Conservation (phyloP, 2,888 invertebrate species). For the Magallana nippona region DNA sequence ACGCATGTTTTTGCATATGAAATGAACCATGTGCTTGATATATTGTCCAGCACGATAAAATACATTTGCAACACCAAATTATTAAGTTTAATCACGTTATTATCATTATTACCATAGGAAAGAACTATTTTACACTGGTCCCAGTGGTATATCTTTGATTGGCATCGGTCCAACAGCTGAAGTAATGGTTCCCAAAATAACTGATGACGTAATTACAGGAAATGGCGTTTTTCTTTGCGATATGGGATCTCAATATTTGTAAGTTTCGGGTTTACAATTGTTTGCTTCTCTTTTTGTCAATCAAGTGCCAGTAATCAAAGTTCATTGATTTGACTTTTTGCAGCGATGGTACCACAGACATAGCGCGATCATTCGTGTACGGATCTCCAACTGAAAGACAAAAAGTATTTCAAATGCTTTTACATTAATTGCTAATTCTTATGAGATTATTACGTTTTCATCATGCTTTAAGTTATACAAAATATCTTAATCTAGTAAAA, state of each 20-base stretch:
- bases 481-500: no score
- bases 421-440: no score
- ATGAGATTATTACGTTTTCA: no score
- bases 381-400: background rate
- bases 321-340: background rate
- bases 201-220: background rate
- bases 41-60: no score
- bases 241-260: slow-evolving; percentile 17
- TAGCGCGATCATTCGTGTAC: slow-evolving; percentile 5
- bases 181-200: background rate
- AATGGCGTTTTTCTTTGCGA: slow-evolving; percentile 3
- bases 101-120: background rate
- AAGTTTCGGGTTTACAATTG: background rate
- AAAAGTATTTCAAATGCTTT: background rate
- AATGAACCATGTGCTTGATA: no score
- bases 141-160: slow-evolving; percentile 7
- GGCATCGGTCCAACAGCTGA: background rate
- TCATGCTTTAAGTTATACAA: no score
- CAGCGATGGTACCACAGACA: slow-evolving; percentile 8
- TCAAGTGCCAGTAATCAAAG: no score
- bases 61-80: no score
- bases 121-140: background rate
- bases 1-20: no score
- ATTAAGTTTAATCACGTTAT: no score
- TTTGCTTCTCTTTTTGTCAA: no score